A percentile compares a stretch with the other conserved stretches of the same genome.
Evolutionary conservation across 2,797 vertebrate species (phyloP).

Genomic region (Ptychobarbus kaznakovi): DNA sequence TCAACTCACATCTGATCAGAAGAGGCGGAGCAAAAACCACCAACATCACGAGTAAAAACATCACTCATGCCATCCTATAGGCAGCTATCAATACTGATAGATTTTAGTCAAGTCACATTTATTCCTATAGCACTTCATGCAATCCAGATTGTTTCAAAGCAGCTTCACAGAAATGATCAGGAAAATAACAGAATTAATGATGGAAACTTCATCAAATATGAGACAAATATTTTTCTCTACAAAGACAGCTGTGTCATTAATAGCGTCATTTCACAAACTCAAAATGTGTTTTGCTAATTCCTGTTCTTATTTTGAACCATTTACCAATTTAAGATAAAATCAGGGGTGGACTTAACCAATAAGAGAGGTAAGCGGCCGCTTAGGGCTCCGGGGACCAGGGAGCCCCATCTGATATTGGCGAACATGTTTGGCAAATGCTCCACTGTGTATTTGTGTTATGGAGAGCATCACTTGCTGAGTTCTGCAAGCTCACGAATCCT

Average conservation of each 20-base stretch:
- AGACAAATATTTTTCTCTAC: neutral
- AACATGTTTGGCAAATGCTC: too few species aligned
- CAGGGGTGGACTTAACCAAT: too few species aligned
- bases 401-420: too few species aligned
- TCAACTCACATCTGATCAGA: neutral
- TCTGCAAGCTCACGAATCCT: too few species aligned
- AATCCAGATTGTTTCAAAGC: neutral
- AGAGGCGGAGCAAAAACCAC: neutral
- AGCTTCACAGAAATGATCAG: neutral
- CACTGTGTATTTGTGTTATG: too few species aligned
- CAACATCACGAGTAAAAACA: neutral
- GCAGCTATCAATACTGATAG: neutral
- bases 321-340: neutral
- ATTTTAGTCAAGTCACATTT: neutral
- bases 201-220: neutral
- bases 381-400: too few species aligned
- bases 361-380: too few species aligned
- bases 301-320: neutral
- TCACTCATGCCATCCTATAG: neutral
- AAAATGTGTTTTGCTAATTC: neutral
- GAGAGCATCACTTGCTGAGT: too few species aligned
- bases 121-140: neutral
- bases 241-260: neutral
- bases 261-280: neutral
- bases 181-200: neutral